Evolutionary conservation across 2,797 vertebrate species (phyloP), one percentile per base, ranked within the genome.

Genomic region (Podarcis lilfordi): DNA sequence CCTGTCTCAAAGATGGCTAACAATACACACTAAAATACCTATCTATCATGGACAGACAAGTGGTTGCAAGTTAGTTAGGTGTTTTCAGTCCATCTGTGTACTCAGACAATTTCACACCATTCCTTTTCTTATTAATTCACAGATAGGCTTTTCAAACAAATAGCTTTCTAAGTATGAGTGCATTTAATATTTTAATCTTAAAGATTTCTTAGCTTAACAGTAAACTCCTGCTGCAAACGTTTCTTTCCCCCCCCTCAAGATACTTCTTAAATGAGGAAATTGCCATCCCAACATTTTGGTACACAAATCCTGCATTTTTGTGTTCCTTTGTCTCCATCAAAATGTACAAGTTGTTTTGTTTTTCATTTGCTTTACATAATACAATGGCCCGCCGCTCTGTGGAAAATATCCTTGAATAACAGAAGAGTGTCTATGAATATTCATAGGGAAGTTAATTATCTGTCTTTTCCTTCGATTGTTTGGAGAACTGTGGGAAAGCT

Each of bases 341-440:
- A 21, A 43, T 55, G 19, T 87, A 92, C 87, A 90, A 86, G 25
- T 37, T 0, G 0, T 85, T 93, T 94, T 80, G 21, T 35, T 80
- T 92, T 92, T n/a, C 68, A 23, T 88, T 86, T 95, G 90, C 83
- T 95, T 91, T 78, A 88, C 76, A 89, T 25, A 84, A 43, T 87
- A 80, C 43, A 86, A 76, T 81, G 23, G 93, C 89, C 86, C 86
- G 75, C 71, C 81, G 15, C 84, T 90, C 83, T 29, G 84, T 89
- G 45, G 86, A 89, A 93, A 93, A 85, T 86, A 29, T 92, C 43
- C 82, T 79, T 91, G 71, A 91, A 92, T 89, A 94, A 89, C 55
- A 85, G 83, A 91, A 71, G 0, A 19, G 82, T 85, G 23, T 0
- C 0, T 15, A 90, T 94, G 86, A 92, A 91, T 92, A 95, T 94